These are phyloP conservation scores for Paramuricea clavata DNA, from an alignment of 92 coral and sea anemone species.

Conservation along the genomic window DNA sequence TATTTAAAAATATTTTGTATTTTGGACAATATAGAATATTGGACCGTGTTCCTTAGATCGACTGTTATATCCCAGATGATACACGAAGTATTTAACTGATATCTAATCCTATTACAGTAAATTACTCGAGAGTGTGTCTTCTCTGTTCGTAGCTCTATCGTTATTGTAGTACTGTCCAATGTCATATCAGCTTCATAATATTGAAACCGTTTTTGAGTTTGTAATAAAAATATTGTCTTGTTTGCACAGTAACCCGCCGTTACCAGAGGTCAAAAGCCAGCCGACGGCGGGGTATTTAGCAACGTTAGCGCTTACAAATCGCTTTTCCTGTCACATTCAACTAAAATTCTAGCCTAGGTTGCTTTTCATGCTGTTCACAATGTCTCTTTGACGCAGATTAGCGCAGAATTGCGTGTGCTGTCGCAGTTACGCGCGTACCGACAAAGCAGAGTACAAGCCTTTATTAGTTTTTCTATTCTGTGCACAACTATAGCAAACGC, in stretches of 20 bases:
- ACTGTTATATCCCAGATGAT: neutral
- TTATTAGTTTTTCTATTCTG: constrained; percentile 39
- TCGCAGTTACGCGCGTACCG: constrained; percentile 10
- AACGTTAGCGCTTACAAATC: neutral
- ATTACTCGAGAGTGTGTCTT: neutral
- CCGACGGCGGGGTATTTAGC: constrained; percentile 25
- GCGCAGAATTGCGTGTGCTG: constrained; percentile 3
- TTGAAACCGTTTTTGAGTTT: neutral
- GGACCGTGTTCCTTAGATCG: too few relatives aligned
- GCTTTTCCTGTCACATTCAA: neutral
- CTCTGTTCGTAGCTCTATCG: neutral
- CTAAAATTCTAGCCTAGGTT: neutral
- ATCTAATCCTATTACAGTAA: neutral
- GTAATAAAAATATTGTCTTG: constrained; percentile 22
- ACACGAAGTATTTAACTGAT: neutral
- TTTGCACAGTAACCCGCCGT: constrained; percentile 23
- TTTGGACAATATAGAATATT: too few relatives aligned
- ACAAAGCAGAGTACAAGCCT: constrained; percentile 8
- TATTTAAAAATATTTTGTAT: too few relatives aligned
- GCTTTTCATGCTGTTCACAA: neutral
- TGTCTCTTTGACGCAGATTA: neutral
- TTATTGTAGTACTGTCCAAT: neutral
- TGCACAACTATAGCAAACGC: constrained; percentile 17
- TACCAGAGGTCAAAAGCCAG: constrained; percentile 20
- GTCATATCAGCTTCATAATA: neutral